Percentiles rank a stretch among this genome's conserved stretches.
phyloP scores from a whole-genome alignment of 64 coral and sea anemone species.

The Pocillopora verrucosa region DNA sequence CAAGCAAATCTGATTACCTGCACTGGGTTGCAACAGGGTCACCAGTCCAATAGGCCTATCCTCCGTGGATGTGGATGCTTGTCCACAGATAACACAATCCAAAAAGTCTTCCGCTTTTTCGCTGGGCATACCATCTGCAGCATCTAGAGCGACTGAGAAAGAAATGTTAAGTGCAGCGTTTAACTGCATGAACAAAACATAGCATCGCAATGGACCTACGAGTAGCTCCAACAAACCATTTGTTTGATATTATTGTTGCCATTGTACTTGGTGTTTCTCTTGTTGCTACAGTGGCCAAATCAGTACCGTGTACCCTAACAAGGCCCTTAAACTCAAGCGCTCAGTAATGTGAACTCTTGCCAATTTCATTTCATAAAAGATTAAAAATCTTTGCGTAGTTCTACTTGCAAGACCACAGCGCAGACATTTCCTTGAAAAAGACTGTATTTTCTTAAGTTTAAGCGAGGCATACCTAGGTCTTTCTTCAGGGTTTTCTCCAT shows the following conservation, averaged over 20 bases:
- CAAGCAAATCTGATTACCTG: slow-evolving; percentile 44
- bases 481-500: slow-evolving; percentile 75
- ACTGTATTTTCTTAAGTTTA: background rate
- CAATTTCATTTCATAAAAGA: no score
- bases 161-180: background rate
- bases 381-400: no score
- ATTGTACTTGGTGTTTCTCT: no score
- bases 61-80: slow-evolving; percentile 82
- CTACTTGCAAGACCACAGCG: no score
- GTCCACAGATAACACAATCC: slow-evolving; percentile 95
- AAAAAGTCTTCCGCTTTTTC: slow-evolving; percentile 46
- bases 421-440: no score
- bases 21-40: slow-evolving; percentile 72
- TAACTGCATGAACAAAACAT: no score
- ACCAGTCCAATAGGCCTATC: slow-evolving; percentile 82
- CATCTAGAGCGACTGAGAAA: slow-evolving; percentile 26
- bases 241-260: no score
- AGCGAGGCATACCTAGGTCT: slow-evolving; percentile 34
- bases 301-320: no score
- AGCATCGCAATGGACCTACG: background rate
- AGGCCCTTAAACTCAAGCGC: no score
- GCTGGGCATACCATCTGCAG: slow-evolving; percentile 31
- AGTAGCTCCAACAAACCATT: no score
- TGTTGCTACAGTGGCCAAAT: no score
- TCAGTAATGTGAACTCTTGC: no score